These are phyloP conservation scores for Rotaria sp. DNA, from an alignment of 2,888 invertebrate genomes.

Conservation along the genomic window DNA sequence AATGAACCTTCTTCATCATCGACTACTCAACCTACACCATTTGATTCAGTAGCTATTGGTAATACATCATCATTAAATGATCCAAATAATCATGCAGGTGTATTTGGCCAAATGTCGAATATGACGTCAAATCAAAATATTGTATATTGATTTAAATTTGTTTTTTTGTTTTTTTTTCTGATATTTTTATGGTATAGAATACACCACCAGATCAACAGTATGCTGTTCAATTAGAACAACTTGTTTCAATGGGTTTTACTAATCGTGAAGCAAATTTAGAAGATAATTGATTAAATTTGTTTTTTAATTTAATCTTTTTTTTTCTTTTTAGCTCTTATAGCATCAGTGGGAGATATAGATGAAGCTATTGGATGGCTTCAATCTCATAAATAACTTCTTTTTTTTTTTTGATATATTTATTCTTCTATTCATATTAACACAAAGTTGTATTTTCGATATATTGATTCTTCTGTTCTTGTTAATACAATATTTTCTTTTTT, in stretches of 20 bases:
- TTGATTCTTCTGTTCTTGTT: no score
- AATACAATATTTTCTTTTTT: no score
- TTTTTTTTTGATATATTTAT: no score
- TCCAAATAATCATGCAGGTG: background rate
- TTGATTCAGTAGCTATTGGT: background rate
- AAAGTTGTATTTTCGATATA: no score
- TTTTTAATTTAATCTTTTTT: background rate
- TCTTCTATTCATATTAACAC: no score
- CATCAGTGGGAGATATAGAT: slow-evolving; percentile 92
- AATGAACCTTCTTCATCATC: background rate
- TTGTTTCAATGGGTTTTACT: slow-evolving; percentile 88
- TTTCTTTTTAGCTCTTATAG: slow-evolving; percentile 67
- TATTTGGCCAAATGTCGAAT: slow-evolving; percentile 38
- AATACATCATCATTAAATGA: slow-evolving; percentile 34
- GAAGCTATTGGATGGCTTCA: slow-evolving; percentile 92
- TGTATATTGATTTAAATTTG: background rate
- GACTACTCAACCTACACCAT: slow-evolving; percentile 28
- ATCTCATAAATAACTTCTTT: background rate
- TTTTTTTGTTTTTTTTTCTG: background rate
- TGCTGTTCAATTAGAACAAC: slow-evolving; percentile 82
- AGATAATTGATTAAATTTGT: slow-evolving; percentile 53
- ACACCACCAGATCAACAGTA: slow-evolving; percentile 88
- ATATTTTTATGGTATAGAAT: slow-evolving; percentile 38
- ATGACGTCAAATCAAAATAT: slow-evolving; percentile 39
- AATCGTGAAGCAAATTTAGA: slow-evolving; percentile 92